These are phyloP conservation scores for Erinaceus europaeus DNA, from an alignment of 2,113 vertebrate genomes.

Conservation along the genomic window DNA sequence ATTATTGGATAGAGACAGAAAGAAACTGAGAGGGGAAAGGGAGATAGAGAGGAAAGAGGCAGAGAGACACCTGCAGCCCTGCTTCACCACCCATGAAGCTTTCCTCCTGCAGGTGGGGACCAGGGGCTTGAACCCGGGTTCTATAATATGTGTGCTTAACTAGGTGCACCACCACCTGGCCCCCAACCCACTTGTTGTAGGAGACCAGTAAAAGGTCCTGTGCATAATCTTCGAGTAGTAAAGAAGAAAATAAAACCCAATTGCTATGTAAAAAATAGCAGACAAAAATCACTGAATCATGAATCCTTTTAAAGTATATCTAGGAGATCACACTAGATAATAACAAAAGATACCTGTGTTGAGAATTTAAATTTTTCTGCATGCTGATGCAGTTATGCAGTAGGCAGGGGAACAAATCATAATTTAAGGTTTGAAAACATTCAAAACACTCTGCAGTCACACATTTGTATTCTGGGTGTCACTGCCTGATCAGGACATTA, in stretches of 20 bases:
- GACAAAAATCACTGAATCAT: background rate
- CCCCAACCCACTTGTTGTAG: background rate
- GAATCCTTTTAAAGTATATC: background rate
- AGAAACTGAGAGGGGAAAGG: too few relatives aligned
- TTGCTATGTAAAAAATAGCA: background rate
- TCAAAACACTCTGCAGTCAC: too few relatives aligned
- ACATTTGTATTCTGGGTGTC: background rate
- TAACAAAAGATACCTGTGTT: background rate
- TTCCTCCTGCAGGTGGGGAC: too few relatives aligned
- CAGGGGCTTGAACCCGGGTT: too few relatives aligned
- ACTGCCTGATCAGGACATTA: background rate
- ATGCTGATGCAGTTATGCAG: background rate
- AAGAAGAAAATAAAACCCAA: background rate
- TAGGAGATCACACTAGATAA: background rate
- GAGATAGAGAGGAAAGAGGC: too few relatives aligned
- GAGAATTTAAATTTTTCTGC: background rate
- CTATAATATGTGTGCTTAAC: too few relatives aligned
- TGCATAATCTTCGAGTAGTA: background rate
- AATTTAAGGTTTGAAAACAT: background rate
- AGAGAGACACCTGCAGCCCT: too few relatives aligned
- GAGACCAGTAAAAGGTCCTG: background rate
- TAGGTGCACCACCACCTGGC: too few relatives aligned
- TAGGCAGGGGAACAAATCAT: background rate
- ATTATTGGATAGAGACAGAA: too few relatives aligned
- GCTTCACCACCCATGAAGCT: too few relatives aligned